Evolutionary conservation across 2,797 vertebrate genomes (phyloP), one percentile per base, ranked within the genome.

Genomic region (Artibeus jamaicensis): DNA sequence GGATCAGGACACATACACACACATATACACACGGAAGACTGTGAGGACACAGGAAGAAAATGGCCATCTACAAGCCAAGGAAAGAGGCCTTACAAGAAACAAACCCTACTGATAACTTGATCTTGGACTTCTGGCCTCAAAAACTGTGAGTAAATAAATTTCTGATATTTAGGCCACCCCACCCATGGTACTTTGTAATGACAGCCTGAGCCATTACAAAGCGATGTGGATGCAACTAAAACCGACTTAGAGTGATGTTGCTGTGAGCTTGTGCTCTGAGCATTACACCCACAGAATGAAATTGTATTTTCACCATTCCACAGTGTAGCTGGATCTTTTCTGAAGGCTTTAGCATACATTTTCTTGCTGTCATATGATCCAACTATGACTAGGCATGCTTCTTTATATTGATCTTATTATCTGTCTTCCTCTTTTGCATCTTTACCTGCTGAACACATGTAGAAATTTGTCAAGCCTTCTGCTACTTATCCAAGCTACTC

Each of bases 381-480:
- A 26, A 15, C 22, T 15, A 48, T 46, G 87, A 55, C 34, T 68
- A 74, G 39, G 18, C 22, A 39, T 82, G 57, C 22, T 89, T 91
- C 89, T 93, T 81, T 68, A 50, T 77, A 37, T 16, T 39, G 67
- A 67, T 89, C 46, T 68, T 95, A 67, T 94, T 48, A 95, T 89
- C 73, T 83, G 73, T 91, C 86, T 79, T 92, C 57, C 5, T 46
- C 34, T 92, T 94, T 93, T 77, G 71, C 77, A 81, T 89, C 84
- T 90, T 94, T 85, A 96, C 55, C 91, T 90, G 85, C 81, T 92
- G 67, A 94, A 94, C 87, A 84, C 18, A 37, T 90, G 90, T 91
- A 94, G 62, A 95, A 81, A 93, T 92, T 95, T 87, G 86, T 93
- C 84, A 94, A 67, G 89, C 91, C 65, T 93, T 93, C 93, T 96